These are phyloP conservation scores for Drosophila santomea DNA, from an alignment of 1,140 invertebrate species.

Conservation along the genomic window DNA sequence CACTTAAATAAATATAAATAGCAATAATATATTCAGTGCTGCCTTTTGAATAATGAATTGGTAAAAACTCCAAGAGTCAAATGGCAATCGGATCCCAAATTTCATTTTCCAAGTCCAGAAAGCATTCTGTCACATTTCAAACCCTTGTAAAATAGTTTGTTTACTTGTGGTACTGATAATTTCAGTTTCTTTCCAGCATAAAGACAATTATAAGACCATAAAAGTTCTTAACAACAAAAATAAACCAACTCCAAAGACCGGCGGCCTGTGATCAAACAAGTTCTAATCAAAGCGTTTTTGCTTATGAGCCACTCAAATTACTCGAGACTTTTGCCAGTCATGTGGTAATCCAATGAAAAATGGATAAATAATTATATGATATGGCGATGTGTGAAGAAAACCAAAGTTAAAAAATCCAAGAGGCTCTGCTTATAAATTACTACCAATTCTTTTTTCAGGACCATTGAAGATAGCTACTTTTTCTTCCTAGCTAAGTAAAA, in stretches of 20 bases:
- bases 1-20: neutral
- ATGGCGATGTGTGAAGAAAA: neutral
- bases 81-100: too few species aligned
- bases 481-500: neutral
- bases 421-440: neutral
- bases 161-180: conserved; percentile 29
- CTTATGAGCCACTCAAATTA: conserved; percentile 27
- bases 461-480: too few species aligned
- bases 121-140: conserved; percentile 1
- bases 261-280: conserved; percentile 34
- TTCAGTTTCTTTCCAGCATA: conserved; percentile 19
- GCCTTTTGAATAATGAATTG: too few species aligned
- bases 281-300: conserved; percentile 31
- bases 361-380: conserved; percentile 29
- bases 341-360: conserved; percentile 36
- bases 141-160: conserved; percentile 11
- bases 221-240: conserved; percentile 14
- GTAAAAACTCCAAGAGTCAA: too few species aligned
- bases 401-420: neutral
- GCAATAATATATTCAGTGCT: too few species aligned
- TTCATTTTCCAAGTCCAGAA: neutral
- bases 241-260: conserved; percentile 8
- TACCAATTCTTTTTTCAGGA: too few species aligned
- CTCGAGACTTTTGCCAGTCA: conserved; percentile 33
- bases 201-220: conserved; percentile 45